Evolutionary conservation across 2,113 vertebrate genomes (phyloP).

Genomic region (Barbus barbus): DNA sequence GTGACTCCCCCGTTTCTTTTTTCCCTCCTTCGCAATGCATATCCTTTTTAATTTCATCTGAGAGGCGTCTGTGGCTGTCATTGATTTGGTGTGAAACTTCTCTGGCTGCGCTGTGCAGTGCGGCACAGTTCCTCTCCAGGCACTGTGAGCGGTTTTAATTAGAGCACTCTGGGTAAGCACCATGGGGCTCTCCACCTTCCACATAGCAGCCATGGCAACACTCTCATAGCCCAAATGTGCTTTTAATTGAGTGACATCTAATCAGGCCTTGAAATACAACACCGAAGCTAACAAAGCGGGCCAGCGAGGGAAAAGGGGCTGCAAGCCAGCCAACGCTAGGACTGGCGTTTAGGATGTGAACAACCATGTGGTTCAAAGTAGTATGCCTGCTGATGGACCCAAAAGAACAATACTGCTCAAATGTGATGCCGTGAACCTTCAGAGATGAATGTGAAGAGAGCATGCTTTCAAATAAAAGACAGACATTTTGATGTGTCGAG

Average conservation of each 20-base stretch:
- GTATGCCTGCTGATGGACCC: constrained; percentile 16
- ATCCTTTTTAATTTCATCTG: constrained; percentile 76
- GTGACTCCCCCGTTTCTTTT: constrained; percentile 65
- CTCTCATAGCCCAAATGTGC: constrained; percentile 70
- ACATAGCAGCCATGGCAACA: constrained; percentile 72
- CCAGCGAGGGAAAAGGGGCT: constrained; percentile 62
- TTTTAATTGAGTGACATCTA: constrained; percentile 81
- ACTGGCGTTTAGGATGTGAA: not conserved
- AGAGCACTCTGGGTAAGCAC: constrained; percentile 64
- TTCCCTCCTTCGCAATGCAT: constrained; percentile 53
- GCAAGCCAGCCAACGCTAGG: constrained; percentile 53
- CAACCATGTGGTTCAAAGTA: not conserved
- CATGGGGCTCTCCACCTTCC: constrained; percentile 64
- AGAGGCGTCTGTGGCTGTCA: constrained; percentile 62
- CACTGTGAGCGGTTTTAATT: constrained; percentile 69
- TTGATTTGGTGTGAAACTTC: constrained; percentile 79
- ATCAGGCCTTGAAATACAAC: constrained; percentile 74
- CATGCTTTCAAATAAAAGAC: constrained; percentile 63
- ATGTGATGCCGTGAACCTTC: constrained; percentile 59
- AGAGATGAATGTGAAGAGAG: constrained; percentile 65
- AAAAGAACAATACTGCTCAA: constrained; percentile 63
- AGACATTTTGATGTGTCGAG: constrained; percentile 65
- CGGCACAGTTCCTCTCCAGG: constrained; percentile 57
- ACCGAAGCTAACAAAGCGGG: constrained; percentile 70
- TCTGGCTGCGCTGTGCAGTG: constrained; percentile 34